These are phyloP conservation scores for Drosophila kokeensis DNA, from an alignment of 2,888 invertebrate genomes.

Conservation along the genomic window DNA sequence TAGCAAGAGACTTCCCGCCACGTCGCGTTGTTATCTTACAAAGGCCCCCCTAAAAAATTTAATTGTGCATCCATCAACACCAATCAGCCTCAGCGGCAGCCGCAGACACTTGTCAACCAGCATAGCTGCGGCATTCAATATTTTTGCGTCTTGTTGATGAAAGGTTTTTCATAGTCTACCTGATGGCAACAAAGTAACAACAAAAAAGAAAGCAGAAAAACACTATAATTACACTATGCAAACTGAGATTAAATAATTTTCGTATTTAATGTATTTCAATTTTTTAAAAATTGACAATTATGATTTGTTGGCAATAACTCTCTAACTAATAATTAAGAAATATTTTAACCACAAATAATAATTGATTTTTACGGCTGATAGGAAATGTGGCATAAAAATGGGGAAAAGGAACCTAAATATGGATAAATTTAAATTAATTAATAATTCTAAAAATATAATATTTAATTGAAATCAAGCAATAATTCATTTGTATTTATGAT, in stretches of 20 bases:
- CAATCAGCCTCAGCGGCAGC: conserved; percentile 44
- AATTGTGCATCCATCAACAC: conserved; percentile 60
- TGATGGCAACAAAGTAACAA: not conserved
- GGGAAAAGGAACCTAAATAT: too few species aligned
- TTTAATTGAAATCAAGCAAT: not conserved
- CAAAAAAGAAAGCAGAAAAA: not conserved
- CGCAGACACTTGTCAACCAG: conserved; percentile 45
- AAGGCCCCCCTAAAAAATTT: conserved; percentile 23
- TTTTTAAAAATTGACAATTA: not conserved
- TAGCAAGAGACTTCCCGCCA: not conserved
- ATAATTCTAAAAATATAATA: not conserved
- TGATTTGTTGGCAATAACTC: not conserved
- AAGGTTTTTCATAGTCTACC: conserved; percentile 50
- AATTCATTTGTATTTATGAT: not conserved
- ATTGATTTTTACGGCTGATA: not conserved
- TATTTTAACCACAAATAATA: not conserved
- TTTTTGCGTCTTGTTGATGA: conserved; percentile 64
- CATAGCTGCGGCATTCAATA: conserved; percentile 59
- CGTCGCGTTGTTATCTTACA: not conserved
- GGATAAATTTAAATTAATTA: not conserved
- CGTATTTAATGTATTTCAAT: not conserved
- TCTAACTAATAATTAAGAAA: not conserved
- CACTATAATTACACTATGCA: conserved; percentile 30
- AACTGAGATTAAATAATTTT: not conserved
- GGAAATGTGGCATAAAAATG: too few species aligned